phyloP scores from a whole-genome alignment of 2,888 invertebrate species.

The Taphrorychus bicolor region DNA sequence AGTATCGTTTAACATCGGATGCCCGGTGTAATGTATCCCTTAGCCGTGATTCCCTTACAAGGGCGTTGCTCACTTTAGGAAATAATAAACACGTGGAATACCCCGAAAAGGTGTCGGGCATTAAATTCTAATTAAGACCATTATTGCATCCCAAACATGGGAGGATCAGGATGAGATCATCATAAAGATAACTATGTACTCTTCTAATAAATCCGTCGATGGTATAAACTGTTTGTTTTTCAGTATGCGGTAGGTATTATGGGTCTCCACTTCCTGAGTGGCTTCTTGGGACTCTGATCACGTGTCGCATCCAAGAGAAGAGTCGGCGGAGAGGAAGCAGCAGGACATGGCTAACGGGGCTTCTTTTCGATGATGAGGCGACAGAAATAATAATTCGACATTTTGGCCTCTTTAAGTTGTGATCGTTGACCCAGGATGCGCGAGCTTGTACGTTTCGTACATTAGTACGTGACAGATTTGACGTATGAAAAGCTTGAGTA shows the following conservation, averaged over 20 bases:
- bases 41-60: constrained; percentile 7
- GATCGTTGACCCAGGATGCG: constrained; percentile 16
- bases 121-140: background rate
- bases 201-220: constrained; percentile 7
- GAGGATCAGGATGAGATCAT: constrained; percentile 11
- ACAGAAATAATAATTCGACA: constrained; percentile 29
- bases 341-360: constrained; percentile 36
- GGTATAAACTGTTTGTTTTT: constrained; percentile 4
- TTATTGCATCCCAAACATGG: background rate
- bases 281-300: constrained; percentile 16
- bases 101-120: background rate
- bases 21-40: constrained; percentile 19
- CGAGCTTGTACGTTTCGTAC: background rate
- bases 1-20: constrained; percentile 36
- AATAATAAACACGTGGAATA: background rate
- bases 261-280: constrained; percentile 26
- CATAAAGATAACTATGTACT: constrained; percentile 11
- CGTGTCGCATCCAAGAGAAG: constrained; percentile 21
- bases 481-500: background rate
- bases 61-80: background rate
- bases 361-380: constrained; percentile 27
- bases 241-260: constrained; percentile 21
- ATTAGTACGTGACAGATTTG: background rate
- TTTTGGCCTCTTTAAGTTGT: constrained; percentile 22
- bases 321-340: constrained; percentile 25